Evolutionary conservation across 2,888 invertebrate genomes (phyloP), one percentile per base, ranked within the genome.

Genomic region (Tridacna gigas): DNA sequence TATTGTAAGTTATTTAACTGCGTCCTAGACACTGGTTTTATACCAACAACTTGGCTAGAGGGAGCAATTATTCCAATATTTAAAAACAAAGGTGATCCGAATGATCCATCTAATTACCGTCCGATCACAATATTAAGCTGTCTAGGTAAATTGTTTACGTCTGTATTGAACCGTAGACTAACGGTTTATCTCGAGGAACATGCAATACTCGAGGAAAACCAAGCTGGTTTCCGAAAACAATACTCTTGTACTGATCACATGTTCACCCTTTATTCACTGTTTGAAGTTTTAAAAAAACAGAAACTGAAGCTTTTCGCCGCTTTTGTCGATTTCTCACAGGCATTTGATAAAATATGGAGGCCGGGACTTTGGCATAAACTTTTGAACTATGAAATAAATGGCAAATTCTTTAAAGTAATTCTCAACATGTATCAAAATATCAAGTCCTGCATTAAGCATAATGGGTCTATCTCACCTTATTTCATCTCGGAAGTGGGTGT

Each of bases 71-170:
- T 22, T 63, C 63, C 63, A 22, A 22, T 63, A 20, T 63, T 63
- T 22, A 63, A 63, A 63, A 63, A 63, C 25, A 63, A 63, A 63
- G 63, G 63, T n/a, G 25, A 22, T 25, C 63, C 63, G 12, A 63
- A 20, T n/a, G 22, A 22, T 37, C 37, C 37, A 37, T 37, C 37
- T 37, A 37, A 37, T 37, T 37, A 37, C 37, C 37, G 37, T 37
- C 63, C 63, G 13, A 63, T 63, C 20, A 63, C 63, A n/a, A 63
- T 63, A 22, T 25, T 63, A 25, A 63, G 63, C 63, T 63, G 63
- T 25, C 25, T 63, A 4, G 63, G 63, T 13, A 63, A 63, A 63
- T 22, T 63, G 13, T 63, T 63, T 25, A 63, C 25, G 13, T 63
- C 63, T 63, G 63, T 63, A 25, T 22, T 63, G 2, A 63, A 63